Evolutionary conservation across 2,888 invertebrate genomes (phyloP), one percentile per base, ranked within the genome.

Genomic region (Encarsia formosa): DNA sequence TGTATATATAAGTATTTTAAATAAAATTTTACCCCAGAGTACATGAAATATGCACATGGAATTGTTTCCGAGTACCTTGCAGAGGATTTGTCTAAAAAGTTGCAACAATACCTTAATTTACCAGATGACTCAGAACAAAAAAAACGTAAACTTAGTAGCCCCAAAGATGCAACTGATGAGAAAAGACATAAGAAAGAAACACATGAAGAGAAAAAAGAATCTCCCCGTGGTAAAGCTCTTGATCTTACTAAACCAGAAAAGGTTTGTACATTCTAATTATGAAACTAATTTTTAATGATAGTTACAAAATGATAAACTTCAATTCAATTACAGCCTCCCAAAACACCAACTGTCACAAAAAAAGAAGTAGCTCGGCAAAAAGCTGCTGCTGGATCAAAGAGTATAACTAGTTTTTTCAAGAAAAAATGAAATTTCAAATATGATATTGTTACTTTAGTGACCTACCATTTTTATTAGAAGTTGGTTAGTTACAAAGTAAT

Each of bases 51-150:
- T 77, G 88, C 90, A 0, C 83, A 84, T 70, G 90, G 89, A 11
- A 84, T 91, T 56, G 78, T 91, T 39, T 86, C 87, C 0, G 87
- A 88, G 64, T 91, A 91, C 70, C 76, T 91, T 24, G 79, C 84
- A 64, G 81, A 84, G 38, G 84, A 86, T 59, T 70, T 91, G 46
- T 78, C 81, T 47, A 79, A 79, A 49, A 79, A 82, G 64, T 75
- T 91, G 46, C 79, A 80, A 44, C 79, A 80, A 49, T 78, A 79
- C 68, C 79, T 90, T 59, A 80, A 85, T 61, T 78, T 88, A 47
- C 81, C 84, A 39, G 80, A 81, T 57, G 83, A 86, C 62, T 64
- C 76, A 73, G 67, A 63, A 56, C 58, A 59, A 59, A 66, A 70
- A 65, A 63, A 73, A 66, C 60, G 75, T 69, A 66, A 65, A 62